phyloP scores from a whole-genome alignment of 1,140 invertebrate genomes.

The Musca domestica region DNA sequence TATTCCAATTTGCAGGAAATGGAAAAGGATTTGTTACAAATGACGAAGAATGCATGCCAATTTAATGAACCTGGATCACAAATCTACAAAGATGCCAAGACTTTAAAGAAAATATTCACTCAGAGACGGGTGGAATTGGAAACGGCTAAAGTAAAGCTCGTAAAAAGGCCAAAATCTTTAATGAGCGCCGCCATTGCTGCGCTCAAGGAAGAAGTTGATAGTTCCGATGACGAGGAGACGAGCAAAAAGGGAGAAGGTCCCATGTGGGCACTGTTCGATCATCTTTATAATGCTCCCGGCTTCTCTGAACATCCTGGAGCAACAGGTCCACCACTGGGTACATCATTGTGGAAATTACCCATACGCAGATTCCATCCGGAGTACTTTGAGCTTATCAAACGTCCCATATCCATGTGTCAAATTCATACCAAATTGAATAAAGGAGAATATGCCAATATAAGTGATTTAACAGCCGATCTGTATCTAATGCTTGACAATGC shows the following conservation, averaged over 20 bases:
- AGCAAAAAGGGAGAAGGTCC: conserved; percentile 56
- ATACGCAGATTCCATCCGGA: conserved; percentile 89
- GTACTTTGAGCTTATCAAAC: conserved; percentile 96
- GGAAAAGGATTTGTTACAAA: conserved; percentile 85
- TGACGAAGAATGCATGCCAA: conserved; percentile 92
- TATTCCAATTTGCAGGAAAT: conserved; percentile 77
- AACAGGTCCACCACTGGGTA: conserved; percentile 70
- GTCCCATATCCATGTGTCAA: conserved; percentile 90
- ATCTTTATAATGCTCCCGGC: conserved; percentile 54
- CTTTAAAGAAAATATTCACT: conserved; percentile 75
- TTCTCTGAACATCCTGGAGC: conserved; percentile 49
- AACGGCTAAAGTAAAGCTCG: conserved; percentile 48
- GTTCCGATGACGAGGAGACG: conserved; percentile 51
- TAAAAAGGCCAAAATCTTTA: conserved; percentile 34
- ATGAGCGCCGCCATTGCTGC: conserved; percentile 44
- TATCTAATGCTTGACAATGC: conserved; percentile 99
- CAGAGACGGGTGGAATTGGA: conserved; percentile 56
- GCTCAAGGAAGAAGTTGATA: conserved; percentile 48
- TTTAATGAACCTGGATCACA: conserved; percentile 96
- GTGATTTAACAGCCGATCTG: conserved; percentile 90
- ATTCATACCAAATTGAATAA: conserved; percentile 88
- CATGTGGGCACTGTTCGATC: conserved; percentile 58
- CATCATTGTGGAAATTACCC: conserved; percentile 91
- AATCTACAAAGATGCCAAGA: conserved; percentile 94
- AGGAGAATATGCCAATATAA: conserved; percentile 81